phyloP scores from a whole-genome alignment of 2,797 vertebrate genomes.

The Malurus splendens region DNA sequence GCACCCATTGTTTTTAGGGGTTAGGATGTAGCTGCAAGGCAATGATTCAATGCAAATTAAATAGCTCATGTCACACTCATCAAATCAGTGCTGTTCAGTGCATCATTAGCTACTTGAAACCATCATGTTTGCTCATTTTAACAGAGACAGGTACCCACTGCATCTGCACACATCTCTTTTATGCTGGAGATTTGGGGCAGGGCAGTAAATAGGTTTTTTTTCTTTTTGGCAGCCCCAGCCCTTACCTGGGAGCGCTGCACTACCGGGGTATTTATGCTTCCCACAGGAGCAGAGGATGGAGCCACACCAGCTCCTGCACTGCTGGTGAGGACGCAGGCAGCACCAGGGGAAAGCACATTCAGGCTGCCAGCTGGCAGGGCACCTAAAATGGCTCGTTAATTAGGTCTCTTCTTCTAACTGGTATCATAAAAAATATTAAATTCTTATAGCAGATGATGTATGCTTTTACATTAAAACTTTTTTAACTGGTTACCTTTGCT shows the following conservation, averaged over 20 bases:
- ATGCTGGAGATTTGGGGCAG: neutral
- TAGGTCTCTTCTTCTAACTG: neutral
- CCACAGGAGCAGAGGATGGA: neutral
- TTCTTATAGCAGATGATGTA: neutral
- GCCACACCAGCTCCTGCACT: rapidly evolving
- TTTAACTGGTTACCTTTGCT: neutral
- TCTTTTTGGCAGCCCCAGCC: neutral
- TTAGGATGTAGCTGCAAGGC: neutral
- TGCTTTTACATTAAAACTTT: neutral
- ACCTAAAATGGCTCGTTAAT: rapidly evolving
- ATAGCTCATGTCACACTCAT: neutral
- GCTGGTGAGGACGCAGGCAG: neutral
- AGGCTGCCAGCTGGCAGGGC: neutral
- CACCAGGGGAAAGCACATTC: neutral
- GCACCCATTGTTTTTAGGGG: neutral
- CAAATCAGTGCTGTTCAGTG: neutral
- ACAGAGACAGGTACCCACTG: neutral
- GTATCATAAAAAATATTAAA: neutral
- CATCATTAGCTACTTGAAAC: neutral
- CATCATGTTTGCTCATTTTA: neutral
- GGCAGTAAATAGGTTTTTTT: neutral
- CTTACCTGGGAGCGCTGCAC: neutral
- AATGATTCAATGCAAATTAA: neutral
- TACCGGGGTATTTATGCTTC: neutral
- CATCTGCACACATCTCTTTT: neutral